Conservation (phyloP, 1,140 invertebrate genomes). For the Eurytemora carolleeae region DNA sequence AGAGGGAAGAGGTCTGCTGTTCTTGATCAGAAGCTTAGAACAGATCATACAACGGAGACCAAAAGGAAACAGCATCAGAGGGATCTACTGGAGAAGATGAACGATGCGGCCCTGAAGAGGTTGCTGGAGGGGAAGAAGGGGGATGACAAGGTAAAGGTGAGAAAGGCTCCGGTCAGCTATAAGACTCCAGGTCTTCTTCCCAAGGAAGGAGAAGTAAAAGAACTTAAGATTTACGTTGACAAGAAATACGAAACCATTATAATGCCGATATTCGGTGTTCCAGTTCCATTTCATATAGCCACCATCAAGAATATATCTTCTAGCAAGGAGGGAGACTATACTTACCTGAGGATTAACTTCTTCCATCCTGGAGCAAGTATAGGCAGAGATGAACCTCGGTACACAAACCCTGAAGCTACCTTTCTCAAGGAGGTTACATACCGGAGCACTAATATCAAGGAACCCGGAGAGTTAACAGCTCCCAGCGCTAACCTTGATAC, state of each 20-base stretch:
- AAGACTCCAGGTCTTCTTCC: conserved; percentile 81
- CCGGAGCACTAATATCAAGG: conserved; percentile 87
- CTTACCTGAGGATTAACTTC: conserved; percentile 95
- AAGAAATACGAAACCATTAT: conserved; percentile 93
- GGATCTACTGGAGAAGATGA: conserved; percentile 70
- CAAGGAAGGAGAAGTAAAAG: conserved; percentile 71
- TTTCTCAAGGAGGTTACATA: conserved; percentile 99
- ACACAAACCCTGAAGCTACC: conserved; percentile 80
- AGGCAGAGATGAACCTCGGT: conserved; percentile 66
- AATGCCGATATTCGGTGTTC: conserved; percentile 79
- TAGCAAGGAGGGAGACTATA: conserved; percentile 95
- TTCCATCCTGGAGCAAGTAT: conserved; percentile 92
- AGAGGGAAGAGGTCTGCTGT: conserved; percentile 79
- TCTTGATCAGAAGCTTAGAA: conserved; percentile 75
- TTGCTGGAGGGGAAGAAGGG: conserved; percentile 32
- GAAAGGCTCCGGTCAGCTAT: conserved; percentile 88
- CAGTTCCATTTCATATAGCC: conserved; percentile 94
- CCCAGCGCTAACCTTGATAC: conserved; percentile 91
- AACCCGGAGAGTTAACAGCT: conserved; percentile 83
- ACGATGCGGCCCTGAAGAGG: conserved; percentile 75
- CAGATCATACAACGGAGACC: conserved; percentile 87
- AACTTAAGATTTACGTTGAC: conserved; percentile 88
- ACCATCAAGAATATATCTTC: conserved; percentile 98
- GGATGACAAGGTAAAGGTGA: conserved; percentile 60
- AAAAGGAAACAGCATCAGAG: conserved; percentile 92